These are phyloP conservation scores for Trialeurodes vaporariorum DNA, from an alignment of 1,140 invertebrate species.

Conservation along the genomic window DNA sequence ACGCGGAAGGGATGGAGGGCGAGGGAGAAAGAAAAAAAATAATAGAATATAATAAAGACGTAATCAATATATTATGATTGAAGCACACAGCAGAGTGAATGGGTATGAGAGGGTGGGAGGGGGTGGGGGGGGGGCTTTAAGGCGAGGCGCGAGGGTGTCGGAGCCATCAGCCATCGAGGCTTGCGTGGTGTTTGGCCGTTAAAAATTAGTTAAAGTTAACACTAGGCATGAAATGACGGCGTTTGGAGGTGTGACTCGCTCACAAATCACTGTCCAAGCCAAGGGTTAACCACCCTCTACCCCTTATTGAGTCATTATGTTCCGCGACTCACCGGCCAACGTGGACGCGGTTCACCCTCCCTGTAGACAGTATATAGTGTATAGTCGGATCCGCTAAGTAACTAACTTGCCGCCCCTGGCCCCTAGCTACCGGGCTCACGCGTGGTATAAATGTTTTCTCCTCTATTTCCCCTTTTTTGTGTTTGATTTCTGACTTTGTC, in stretches of 20 bases:
- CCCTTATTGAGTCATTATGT: too few relatives aligned
- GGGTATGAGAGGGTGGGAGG: neutral
- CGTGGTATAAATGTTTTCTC: too few relatives aligned
- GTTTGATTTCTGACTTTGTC: too few relatives aligned
- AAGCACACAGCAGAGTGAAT: too few relatives aligned
- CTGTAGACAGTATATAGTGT: too few relatives aligned
- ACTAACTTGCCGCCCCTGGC: too few relatives aligned
- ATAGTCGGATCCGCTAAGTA: too few relatives aligned
- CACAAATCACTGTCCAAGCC: neutral
- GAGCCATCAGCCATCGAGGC: neutral
- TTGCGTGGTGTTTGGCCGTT: neutral
- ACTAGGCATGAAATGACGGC: neutral
- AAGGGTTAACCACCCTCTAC: neutral
- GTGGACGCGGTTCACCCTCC: too few relatives aligned
- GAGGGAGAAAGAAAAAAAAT: neutral
- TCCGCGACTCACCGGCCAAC: too few relatives aligned
- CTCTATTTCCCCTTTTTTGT: too few relatives aligned
- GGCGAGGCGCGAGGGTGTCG: neutral
- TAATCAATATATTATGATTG: conserved; percentile 1
- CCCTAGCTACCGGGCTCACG: too few relatives aligned
- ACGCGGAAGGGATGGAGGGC: neutral
- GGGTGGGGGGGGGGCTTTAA: neutral
- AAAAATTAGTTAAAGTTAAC: neutral
- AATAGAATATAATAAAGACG: neutral
- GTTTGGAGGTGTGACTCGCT: neutral